Conservation (phyloP, 2,888 invertebrate species). For the Serrognathus titanus region DNA sequence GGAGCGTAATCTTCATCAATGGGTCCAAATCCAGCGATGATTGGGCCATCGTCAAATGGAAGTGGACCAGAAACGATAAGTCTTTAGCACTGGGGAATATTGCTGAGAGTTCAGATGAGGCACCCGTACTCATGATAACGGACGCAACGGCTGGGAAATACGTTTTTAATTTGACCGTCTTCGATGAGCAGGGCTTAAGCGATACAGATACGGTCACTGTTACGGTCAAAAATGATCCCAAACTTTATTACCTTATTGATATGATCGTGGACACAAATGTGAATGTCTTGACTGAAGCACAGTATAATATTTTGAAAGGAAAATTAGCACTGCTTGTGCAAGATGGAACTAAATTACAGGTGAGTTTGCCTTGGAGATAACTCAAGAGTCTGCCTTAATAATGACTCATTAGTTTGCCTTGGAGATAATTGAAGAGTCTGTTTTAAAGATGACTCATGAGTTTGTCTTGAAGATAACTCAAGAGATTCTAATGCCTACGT, state of each 20-base stretch:
- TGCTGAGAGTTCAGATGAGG: conserved; percentile 67
- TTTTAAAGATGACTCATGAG: too few relatives aligned
- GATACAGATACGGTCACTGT: conserved; percentile 81
- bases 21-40: conserved; percentile 85
- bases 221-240: conserved; percentile 74
- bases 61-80: conserved; percentile 75
- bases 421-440: too few relatives aligned
- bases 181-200: conserved; percentile 83
- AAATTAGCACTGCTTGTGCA: conserved; percentile 77
- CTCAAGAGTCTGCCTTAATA: too few relatives aligned
- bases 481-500: too few relatives aligned
- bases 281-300: conserved; percentile 59
- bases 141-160: conserved; percentile 84
- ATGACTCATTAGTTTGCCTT: too few relatives aligned
- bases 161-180: conserved; percentile 84
- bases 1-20: conserved; percentile 74
- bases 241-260: conserved; percentile 74
- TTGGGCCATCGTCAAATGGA: conserved; percentile 78
- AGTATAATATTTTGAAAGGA: conserved; percentile 72
- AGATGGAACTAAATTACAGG: conserved; percentile 63
- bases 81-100: conserved; percentile 82
- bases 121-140: conserved; percentile 74
- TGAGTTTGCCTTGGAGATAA: conserved; percentile 26
- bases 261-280: conserved; percentile 76
- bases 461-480: too few relatives aligned